These are phyloP conservation scores for Monomorium pharaonis DNA, from an alignment of 1,140 invertebrate species.

Conservation along the genomic window DNA sequence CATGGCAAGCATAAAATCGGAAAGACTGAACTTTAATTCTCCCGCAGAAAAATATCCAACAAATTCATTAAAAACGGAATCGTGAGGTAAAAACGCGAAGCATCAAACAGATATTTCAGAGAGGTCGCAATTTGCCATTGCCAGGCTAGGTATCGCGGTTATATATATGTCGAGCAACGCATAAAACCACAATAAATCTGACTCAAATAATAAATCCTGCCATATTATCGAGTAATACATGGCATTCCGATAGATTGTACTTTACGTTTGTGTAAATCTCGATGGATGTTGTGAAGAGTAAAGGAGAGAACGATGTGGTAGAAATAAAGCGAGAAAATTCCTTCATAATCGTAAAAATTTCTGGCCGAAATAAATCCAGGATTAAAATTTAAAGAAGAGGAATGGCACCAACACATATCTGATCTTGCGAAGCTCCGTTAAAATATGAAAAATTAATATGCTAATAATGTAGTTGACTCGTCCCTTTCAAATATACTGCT, in stretches of 20 bases:
- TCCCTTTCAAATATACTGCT: background rate
- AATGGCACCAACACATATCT: background rate
- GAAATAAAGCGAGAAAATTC: background rate
- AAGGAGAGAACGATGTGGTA: background rate
- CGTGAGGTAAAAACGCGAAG: background rate
- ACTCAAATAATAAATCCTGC: constrained; percentile 39
- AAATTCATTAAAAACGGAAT: constrained; percentile 31
- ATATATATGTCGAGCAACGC: background rate
- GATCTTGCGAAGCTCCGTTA: background rate
- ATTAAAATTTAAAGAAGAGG: background rate
- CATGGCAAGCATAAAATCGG: background rate
- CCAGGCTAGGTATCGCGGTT: background rate
- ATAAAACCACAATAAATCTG: constrained; percentile 64
- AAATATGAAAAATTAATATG: background rate
- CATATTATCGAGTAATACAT: constrained; percentile 54
- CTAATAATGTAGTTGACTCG: background rate
- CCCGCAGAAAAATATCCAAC: background rate
- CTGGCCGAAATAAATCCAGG: background rate
- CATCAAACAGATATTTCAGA: constrained; percentile 14
- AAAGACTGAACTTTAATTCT: constrained; percentile 6
- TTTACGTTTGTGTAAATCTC: background rate
- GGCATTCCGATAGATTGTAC: constrained; percentile 11
- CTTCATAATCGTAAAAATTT: background rate
- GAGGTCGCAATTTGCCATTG: constrained; percentile 46
- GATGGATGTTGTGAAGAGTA: background rate